Percentiles rank a stretch among this genome's conserved stretches.
phyloP scores from a whole-genome alignment of 2,888 invertebrate genomes.

The Biston stratarius region DNA sequence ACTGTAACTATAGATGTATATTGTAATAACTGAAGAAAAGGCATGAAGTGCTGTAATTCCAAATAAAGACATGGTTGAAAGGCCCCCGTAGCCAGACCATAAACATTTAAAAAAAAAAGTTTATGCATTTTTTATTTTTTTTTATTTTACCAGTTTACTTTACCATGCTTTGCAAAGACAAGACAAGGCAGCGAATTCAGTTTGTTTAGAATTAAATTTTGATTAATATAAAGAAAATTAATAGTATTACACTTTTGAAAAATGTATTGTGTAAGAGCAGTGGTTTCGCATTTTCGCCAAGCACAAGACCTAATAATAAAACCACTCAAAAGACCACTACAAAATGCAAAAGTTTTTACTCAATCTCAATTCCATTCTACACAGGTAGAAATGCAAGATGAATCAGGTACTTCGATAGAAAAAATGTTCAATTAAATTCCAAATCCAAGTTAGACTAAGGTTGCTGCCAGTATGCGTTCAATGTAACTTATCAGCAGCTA shows the following conservation, averaged over 20 bases:
- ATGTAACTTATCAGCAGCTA: background rate
- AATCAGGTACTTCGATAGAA: constrained; percentile 29
- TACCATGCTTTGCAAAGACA: too few species aligned
- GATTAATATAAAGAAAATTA: background rate
- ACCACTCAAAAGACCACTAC: constrained; percentile 19
- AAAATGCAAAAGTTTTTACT: constrained; percentile 6
- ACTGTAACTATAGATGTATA: too few species aligned
- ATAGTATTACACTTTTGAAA: constrained; percentile 2
- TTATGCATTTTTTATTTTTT: too few species aligned
- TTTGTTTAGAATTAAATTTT: too few species aligned
- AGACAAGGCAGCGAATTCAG: too few species aligned
- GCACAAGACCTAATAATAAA: constrained; percentile 21
- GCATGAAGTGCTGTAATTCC: too few species aligned
- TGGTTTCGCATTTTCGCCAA: constrained; percentile 49
- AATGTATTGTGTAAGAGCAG: constrained; percentile 62
- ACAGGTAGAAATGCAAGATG: constrained; percentile 27
- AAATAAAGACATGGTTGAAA: too few species aligned
- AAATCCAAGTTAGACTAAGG: background rate
- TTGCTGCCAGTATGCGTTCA: background rate
- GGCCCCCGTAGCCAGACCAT: too few species aligned
- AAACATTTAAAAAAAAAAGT: too few species aligned
- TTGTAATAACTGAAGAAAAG: too few species aligned
- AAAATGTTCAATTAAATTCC: background rate
- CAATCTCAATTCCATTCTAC: constrained; percentile 29
- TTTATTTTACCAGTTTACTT: too few species aligned